phyloP scores from a whole-genome alignment of 2,888 invertebrate genomes.

The Entomobrya multifasciata region DNA sequence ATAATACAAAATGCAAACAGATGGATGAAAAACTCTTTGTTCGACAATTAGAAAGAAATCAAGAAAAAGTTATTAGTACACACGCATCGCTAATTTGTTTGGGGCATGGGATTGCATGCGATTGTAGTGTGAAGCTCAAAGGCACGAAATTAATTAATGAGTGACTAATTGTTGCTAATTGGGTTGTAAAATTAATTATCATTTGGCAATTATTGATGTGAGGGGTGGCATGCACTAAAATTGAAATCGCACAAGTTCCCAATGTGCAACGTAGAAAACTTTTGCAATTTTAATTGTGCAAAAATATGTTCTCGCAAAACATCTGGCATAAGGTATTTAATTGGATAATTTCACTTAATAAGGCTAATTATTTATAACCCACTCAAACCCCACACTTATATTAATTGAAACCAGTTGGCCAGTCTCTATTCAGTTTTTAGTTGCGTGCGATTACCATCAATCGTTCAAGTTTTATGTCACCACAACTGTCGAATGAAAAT shows the following conservation, averaged over 20 bases:
- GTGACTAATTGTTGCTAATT: constrained; percentile 8
- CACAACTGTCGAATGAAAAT: constrained; percentile 38
- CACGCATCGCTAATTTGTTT: background rate
- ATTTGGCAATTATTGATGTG: no score
- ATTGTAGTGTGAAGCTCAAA: background rate
- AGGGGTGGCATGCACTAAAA: no score
- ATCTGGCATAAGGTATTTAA: no score
- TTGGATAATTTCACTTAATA: no score
- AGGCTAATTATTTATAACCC: constrained; percentile 1
- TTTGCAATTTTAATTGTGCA: no score
- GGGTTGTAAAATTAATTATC: background rate
- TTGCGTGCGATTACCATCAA: background rate
- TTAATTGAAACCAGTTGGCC: no score
- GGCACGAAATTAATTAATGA: background rate
- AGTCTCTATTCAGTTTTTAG: background rate
- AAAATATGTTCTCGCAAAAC: no score
- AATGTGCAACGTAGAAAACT: no score
- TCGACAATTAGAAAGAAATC: no score
- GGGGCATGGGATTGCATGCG: background rate
- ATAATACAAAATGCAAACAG: background rate
- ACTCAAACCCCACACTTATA: constrained; percentile 12
- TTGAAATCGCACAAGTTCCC: no score
- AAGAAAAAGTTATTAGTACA: background rate
- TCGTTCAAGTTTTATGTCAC: constrained; percentile 17
- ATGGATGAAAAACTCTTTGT: background rate